Evolutionary conservation across 2,113 vertebrate genomes (phyloP).

Genomic region (Dromiciops gliroides): DNA sequence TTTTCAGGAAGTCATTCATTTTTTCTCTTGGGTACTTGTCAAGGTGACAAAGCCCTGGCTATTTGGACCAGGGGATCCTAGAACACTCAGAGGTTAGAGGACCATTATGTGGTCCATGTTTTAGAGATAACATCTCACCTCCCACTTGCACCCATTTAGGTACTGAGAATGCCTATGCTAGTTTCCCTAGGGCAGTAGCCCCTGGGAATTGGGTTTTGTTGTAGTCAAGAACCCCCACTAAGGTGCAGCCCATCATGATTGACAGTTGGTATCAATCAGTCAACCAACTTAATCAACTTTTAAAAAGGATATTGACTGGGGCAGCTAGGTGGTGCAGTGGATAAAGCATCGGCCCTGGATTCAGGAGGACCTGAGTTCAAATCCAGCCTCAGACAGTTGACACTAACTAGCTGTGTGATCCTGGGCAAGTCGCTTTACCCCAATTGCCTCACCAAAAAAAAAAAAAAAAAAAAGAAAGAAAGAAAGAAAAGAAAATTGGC

Average conservation of each 20-base stretch:
- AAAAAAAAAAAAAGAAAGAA: too few species aligned
- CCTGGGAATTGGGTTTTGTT: neutral
- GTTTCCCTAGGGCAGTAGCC: neutral
- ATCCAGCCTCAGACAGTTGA: too few species aligned
- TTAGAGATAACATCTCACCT: neutral
- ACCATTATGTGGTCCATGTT: accelerated
- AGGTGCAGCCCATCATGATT: neutral
- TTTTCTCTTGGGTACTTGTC: neutral
- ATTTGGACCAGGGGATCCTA: neutral
- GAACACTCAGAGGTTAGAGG: neutral
- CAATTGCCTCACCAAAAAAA: too few species aligned
- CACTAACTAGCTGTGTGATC: too few species aligned
- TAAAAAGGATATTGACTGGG: too few species aligned
- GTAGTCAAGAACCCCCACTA: neutral
- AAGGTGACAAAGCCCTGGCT: neutral
- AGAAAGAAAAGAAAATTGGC: neutral
- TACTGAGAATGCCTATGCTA: neutral
- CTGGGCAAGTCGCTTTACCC: too few species aligned
- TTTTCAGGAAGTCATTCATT: neutral
- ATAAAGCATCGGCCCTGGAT: too few species aligned
- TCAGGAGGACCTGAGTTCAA: too few species aligned
- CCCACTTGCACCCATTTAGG: neutral
- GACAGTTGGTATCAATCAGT: neutral
- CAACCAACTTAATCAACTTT: too few species aligned
- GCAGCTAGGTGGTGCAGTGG: too few species aligned